A percentile compares a stretch with the other conserved stretches of the same genome.
phyloP scores from a whole-genome alignment of 2,797 vertebrate genomes.

The Eulemur rubriventer region DNA sequence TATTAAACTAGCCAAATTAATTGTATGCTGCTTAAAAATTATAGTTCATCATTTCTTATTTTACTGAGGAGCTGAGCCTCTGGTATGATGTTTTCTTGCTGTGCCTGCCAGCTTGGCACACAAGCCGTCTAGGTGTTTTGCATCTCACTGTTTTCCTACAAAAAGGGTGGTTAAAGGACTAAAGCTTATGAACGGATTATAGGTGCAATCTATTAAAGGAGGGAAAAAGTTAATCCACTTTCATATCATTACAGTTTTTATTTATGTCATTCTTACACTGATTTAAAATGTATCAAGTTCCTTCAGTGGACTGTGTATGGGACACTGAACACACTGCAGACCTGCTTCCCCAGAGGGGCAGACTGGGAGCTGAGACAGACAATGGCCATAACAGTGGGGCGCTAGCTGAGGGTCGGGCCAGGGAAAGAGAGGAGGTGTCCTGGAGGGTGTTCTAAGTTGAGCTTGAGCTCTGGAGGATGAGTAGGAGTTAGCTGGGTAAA shows the following conservation, averaged over 20 bases:
- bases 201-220: background rate
- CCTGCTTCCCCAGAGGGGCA: background rate
- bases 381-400: too few species aligned
- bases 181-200: background rate
- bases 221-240: background rate
- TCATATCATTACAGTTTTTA: background rate
- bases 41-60: background rate
- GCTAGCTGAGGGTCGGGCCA: background rate
- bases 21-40: background rate
- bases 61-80: background rate
- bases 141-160: background rate
- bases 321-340: background rate
- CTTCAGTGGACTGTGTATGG: background rate
- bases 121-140: background rate
- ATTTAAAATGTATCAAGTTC: background rate
- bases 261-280: background rate
- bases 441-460: background rate
- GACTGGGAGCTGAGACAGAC: background rate
- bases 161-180: background rate
- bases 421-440: background rate
- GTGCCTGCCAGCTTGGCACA: background rate
- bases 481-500: background rate
- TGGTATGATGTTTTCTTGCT: accelerated
- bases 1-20: background rate
- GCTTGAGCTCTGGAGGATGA: background rate